Evolutionary conservation across 2,888 invertebrate genomes (phyloP), one percentile per base, ranked within the genome.

Genomic region (Dryomyza anilis): DNA sequence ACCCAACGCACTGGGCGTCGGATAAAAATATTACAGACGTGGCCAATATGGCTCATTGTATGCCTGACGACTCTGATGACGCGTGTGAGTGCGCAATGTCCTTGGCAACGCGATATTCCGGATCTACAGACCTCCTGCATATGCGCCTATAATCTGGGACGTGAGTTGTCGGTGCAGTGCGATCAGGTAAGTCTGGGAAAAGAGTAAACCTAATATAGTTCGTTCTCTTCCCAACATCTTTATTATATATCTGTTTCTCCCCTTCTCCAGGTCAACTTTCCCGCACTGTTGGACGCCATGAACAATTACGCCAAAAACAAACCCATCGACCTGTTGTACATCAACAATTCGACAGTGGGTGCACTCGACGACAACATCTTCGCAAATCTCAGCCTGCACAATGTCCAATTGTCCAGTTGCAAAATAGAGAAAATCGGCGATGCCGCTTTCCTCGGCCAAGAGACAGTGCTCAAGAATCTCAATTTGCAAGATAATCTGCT

Each of bases 131-230:
- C 91, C 56, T 89, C 93, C 52, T 96, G 96, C 82, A 88, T 95
- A 67, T 96, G 96, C 84, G 94, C 94, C 68, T 91, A 91, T 82
- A 95, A 94, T 81, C 86, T 93, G 68, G 93, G 92, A 48, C 88
- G 89, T 73, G 94, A 94, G 80, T 85, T 95, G 14, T 94, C 94
- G 33, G 91, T 95, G 70, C 95, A 95, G 84, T 95, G 95, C 83
- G 94, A 94, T 84, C 91, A 93, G 86, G 88, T 88, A 82, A 23
- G 33, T 56, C 10, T 7, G 14, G 7, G 14, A 46, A 16, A n/a
- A 46, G 46, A n/a, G 2, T 48, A n/a, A n/a, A n/a, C 48, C 48
- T 10, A 16, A 27, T 36, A 10, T 36, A 16, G 6, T 43, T 3
- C 4, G 4, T 16, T 16, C 14, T 43, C 3, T 6, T 39, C 14